Conservation (phyloP, 2,113 vertebrate genomes). For the Petromus typicus region DNA sequence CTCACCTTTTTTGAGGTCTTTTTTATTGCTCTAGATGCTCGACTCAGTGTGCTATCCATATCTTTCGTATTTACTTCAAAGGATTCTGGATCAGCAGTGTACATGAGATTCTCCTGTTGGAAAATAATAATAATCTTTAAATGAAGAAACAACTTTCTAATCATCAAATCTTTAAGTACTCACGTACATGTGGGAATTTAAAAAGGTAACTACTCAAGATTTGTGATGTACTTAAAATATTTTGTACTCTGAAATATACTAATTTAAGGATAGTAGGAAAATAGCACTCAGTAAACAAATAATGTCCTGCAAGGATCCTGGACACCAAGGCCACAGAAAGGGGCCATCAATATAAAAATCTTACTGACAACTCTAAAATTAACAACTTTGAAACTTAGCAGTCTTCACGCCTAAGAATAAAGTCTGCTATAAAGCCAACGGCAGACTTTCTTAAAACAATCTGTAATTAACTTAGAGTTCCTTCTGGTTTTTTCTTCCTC, state of each 20-base stretch:
- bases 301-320: slow-evolving; percentile 7
- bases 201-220: slow-evolving; percentile 18
- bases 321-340: slow-evolving; percentile 30
- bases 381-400: slow-evolving; percentile 13
- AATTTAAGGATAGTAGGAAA: background rate
- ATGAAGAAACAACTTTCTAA: slow-evolving; percentile 34
- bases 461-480: slow-evolving; percentile 8
- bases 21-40: slow-evolving; percentile 97
- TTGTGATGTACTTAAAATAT: slow-evolving; percentile 2
- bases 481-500: background rate
- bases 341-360: background rate
- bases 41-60: slow-evolving; percentile 99
- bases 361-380: slow-evolving; percentile 15
- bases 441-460: background rate
- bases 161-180: slow-evolving; percentile 30
- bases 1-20: slow-evolving; percentile 98
- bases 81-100: slow-evolving; percentile 93
- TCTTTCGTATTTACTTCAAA: slow-evolving; percentile 98
- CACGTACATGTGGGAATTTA: background rate
- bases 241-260: slow-evolving; percentile 35
- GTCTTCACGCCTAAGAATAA: background rate
- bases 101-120: slow-evolving; percentile 96
- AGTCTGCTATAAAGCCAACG: background rate
- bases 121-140: slow-evolving; percentile 62
- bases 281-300: background rate